Conservation (phyloP, 2,888 invertebrate species). For the Folsomia manolachei region DNA sequence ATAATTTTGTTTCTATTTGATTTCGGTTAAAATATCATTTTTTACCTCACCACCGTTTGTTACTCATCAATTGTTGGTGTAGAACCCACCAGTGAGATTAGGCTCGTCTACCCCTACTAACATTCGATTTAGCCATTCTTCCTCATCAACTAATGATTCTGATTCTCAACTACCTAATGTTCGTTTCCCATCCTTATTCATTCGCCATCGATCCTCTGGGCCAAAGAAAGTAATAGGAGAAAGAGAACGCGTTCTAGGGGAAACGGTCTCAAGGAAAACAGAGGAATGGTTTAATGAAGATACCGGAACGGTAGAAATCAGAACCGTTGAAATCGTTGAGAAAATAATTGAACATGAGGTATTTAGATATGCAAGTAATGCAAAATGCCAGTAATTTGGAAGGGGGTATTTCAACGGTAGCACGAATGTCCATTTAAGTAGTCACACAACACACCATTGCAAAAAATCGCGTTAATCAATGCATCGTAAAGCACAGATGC, state of each 20-base stretch:
- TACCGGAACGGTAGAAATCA: slow-evolving; percentile 79
- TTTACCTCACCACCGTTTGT: slow-evolving; percentile 23
- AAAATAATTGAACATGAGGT: slow-evolving; percentile 95
- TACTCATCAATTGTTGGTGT: slow-evolving; percentile 17
- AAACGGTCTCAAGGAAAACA: slow-evolving; percentile 79
- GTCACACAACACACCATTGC: too few relatives aligned
- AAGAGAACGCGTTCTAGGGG: slow-evolving; percentile 83
- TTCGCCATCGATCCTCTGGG: slow-evolving; percentile 76
- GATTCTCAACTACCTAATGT: slow-evolving; percentile 56
- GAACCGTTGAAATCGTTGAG: slow-evolving; percentile 91
- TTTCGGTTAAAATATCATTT: slow-evolving; percentile 24
- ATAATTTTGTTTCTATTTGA: not conserved
- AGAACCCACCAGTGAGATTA: slow-evolving; percentile 23
- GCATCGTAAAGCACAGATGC: too few relatives aligned
- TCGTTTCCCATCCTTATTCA: slow-evolving; percentile 78
- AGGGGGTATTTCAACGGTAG: too few relatives aligned
- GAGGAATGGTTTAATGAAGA: slow-evolving; percentile 83
- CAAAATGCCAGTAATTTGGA: too few relatives aligned
- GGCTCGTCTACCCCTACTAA: slow-evolving; percentile 16
- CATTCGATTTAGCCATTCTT: slow-evolving; percentile 6
- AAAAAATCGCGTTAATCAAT: too few relatives aligned
- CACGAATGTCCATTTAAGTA: too few relatives aligned
- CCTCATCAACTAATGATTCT: not conserved
- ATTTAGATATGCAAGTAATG: slow-evolving; percentile 53
- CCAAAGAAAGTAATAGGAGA: slow-evolving; percentile 75